These are phyloP conservation scores for Tetragonisca angustula DNA, from an alignment of 2,888 invertebrate species.

Conservation along the genomic window DNA sequence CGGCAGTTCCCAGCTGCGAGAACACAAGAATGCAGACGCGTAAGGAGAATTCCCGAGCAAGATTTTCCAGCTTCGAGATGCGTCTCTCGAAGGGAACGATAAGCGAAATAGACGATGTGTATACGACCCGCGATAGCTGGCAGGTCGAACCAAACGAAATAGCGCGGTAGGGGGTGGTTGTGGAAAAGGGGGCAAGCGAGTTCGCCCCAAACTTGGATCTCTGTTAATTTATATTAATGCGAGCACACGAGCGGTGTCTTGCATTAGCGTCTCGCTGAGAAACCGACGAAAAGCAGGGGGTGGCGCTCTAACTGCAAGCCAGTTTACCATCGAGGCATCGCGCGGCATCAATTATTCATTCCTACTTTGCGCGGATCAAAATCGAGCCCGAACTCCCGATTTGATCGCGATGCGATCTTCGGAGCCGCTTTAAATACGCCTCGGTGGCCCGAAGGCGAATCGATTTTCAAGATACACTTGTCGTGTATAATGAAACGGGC, in stretches of 20 bases:
- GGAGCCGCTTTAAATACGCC: conserved; percentile 38
- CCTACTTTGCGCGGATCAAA: conserved; percentile 67
- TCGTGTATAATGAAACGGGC: conserved; percentile 52
- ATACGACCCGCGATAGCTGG: not conserved
- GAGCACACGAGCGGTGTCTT: conserved; percentile 65
- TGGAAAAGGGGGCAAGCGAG: conserved; percentile 4
- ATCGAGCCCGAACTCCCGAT: conserved; percentile 56
- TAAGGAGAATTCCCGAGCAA: not conserved
- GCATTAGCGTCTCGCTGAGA: conserved; percentile 55
- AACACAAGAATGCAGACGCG: not conserved
- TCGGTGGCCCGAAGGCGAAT: conserved; percentile 34
- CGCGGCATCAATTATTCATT: conserved; percentile 72
- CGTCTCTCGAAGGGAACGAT: conserved; percentile 16
- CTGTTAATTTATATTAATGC: conserved; percentile 78
- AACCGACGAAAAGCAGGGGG: conserved; percentile 48
- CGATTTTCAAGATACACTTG: conserved; percentile 45
- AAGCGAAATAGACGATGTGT: conserved; percentile 1
- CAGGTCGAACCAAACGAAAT: conserved; percentile 31
- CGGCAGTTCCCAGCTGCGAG: not conserved
- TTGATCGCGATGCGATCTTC: conserved; percentile 57
- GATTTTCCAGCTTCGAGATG: too few species aligned
- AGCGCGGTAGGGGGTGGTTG: not conserved
- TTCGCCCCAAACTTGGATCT: conserved; percentile 55
- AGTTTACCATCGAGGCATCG: conserved; percentile 52
- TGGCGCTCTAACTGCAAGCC: conserved; percentile 37